Conservation (phyloP, 1,140 invertebrate species). For the Drosophila rhopaloa region DNA sequence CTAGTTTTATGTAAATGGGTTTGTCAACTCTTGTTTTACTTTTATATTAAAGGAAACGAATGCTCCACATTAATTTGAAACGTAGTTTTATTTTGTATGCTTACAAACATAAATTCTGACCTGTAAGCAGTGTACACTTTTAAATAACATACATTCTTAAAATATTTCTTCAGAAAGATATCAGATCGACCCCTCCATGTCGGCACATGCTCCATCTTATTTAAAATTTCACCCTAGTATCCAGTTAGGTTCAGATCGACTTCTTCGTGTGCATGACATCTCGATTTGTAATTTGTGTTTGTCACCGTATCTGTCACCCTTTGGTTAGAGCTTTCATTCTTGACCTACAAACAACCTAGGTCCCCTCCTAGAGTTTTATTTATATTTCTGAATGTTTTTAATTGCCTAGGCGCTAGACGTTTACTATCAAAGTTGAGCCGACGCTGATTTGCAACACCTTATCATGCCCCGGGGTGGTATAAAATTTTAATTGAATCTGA, state of each 20-base stretch:
- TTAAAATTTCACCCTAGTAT: neutral
- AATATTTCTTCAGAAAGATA: neutral
- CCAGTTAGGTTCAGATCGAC: neutral
- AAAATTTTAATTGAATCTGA: conserved; percentile 51
- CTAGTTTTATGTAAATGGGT: no score
- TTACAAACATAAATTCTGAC: no score
- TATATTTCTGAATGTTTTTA: conserved; percentile 1
- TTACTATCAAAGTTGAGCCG: conserved; percentile 40
- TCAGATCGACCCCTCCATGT: neutral
- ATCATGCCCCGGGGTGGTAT: conserved; percentile 39
- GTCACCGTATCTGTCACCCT: conserved; percentile 12
- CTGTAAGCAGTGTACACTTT: no score
- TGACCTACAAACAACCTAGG: conserved; percentile 57
- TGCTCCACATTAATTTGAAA: no score
- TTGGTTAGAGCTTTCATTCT: conserved; percentile 20
- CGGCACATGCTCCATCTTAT: no score
- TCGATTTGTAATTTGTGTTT: neutral
- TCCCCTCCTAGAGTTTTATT: conserved; percentile 4
- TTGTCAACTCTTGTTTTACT: no score
- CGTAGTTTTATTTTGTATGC: no score
- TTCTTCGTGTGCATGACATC: neutral
- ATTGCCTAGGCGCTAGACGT: conserved; percentile 5
- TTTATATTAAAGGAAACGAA: no score
- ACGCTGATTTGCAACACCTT: conserved; percentile 36
- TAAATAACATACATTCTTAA: no score